Evolutionary conservation across 2,113 vertebrate species (phyloP), one percentile per base, ranked within the genome.

Genomic region (Channa maculata): DNA sequence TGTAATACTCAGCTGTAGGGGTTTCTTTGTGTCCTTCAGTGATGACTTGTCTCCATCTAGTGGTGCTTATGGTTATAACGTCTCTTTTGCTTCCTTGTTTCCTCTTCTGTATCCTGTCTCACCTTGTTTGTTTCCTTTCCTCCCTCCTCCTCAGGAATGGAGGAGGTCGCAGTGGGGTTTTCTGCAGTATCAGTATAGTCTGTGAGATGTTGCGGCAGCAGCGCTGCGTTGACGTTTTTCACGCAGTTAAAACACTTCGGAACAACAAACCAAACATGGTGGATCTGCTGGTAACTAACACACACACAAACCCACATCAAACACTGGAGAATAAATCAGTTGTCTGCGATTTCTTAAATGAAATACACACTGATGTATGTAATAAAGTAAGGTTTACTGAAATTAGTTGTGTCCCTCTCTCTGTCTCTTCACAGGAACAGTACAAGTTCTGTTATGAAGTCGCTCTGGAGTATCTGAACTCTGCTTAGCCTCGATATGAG

Each of bases 211-310:
- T 99, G 37, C 92, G 94, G 37, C 96, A 98, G 92, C 97, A 98
- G 94, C 95, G 96, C n/a, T 95, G 95, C 0, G 95, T 99, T 5
- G 98, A 99, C 0, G 96, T 98, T 13, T 99, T 99, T 88, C 97
- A 98, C 13, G 96, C 97, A 2, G 97, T 99, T 72, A 99, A 99
- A 88, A 99, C 97, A 0, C 92, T 99, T 90, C 95, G 98, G 72
- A 99, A 99, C 95, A 99, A 98, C 94, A 99, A 99, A 87, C 97
- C 97, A 65, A 99, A 98, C 94, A 99, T 99, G 98, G 98, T 99
- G 92, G 98, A 99, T 86, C 95, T 98, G 79, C 96, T 99, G 96
- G 98, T 99, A 95, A 81, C 24, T 24, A 24, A 24, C 24, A 24
- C 24, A 59, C 46, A 24, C 46, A 43, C 39, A 60, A 6, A 52